Conservation (phyloP, 1,140 invertebrate genomes). For the Drosophila pectinifera region DNA sequence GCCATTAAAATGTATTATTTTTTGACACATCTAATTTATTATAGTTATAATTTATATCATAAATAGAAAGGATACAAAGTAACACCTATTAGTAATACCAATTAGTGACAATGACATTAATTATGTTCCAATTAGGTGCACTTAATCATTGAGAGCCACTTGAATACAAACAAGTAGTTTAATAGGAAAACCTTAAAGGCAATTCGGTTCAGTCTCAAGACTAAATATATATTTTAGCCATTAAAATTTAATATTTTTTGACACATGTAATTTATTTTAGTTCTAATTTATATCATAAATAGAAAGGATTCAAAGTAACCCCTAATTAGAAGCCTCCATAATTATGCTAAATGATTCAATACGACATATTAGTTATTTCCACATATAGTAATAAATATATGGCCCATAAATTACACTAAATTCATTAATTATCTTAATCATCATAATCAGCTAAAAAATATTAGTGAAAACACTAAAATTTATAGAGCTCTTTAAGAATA, state of each 20-base stretch:
- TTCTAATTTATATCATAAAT: too few relatives aligned
- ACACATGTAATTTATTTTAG: too few relatives aligned
- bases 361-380: neutral
- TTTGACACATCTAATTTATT: too few relatives aligned
- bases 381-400: neutral
- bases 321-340: neutral
- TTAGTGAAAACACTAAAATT: neutral
- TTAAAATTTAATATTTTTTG: too few relatives aligned
- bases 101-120: conserved; percentile 44
- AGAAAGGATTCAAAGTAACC: neutral
- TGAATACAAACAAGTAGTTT: conserved; percentile 3
- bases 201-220: neutral
- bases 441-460: neutral
- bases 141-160: conserved; percentile 19
- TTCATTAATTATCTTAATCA: neutral
- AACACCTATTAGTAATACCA: conserved; percentile 19
- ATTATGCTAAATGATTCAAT: neutral
- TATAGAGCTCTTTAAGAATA: neutral
- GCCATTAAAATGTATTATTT: neutral
- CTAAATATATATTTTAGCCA: neutral
- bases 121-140: conserved; percentile 45
- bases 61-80: neutral
- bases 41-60: too few relatives aligned
- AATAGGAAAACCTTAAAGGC: neutral
- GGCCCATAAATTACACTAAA: neutral